Evolutionary conservation across 2,113 vertebrate species (phyloP).

Genomic region (Peromyscus californicus): DNA sequence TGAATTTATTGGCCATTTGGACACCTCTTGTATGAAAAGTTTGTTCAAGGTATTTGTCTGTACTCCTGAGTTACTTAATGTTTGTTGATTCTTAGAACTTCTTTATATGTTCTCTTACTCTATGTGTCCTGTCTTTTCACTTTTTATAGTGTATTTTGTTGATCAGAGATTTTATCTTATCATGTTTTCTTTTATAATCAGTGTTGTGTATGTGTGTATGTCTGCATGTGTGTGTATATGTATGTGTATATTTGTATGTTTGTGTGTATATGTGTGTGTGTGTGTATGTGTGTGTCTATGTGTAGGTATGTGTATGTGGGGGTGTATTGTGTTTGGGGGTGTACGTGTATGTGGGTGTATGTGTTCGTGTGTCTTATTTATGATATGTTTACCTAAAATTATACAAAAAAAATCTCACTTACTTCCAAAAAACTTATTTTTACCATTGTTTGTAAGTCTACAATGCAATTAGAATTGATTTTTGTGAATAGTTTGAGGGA

Average conservation of each 20-base stretch:
- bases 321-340: too few species aligned
- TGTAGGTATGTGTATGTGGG: too few species aligned
- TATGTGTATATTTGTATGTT: background rate
- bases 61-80: background rate
- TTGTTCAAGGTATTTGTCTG: slow-evolving; percentile 11
- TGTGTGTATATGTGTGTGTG: background rate
- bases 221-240: background rate
- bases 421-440: slow-evolving; percentile 36
- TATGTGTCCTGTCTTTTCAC: background rate
- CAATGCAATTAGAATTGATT: background rate
- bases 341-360: background rate
- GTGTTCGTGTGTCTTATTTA: background rate
- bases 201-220: background rate
- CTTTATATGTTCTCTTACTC: background rate
- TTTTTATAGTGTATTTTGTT: background rate
- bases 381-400: slow-evolving; percentile 31
- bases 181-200: slow-evolving; percentile 6
- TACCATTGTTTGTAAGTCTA: background rate
- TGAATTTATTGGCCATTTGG: background rate
- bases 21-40: background rate
- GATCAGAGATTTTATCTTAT: slow-evolving; percentile 35
- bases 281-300: background rate
- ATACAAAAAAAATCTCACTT: background rate
- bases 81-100: slow-evolving; percentile 1
- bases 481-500: background rate